Evolutionary conservation across 2,888 invertebrate genomes (phyloP).

Genomic region (Chrysolina americana): DNA sequence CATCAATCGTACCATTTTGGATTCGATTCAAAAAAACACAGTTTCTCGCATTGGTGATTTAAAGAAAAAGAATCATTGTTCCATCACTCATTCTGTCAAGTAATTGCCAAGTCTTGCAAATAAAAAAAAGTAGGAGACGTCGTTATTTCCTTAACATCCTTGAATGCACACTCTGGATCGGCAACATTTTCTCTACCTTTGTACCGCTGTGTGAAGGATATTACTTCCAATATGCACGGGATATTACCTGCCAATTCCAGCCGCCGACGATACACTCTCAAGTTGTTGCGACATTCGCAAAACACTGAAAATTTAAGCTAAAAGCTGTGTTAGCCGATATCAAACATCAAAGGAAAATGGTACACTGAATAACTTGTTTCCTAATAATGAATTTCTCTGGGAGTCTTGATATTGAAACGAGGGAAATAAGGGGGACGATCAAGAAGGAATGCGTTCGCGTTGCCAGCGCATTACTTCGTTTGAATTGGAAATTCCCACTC

Average conservation of each 20-base stretch:
- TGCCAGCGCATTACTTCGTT: slow-evolving; percentile 66
- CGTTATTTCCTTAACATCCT: no score
- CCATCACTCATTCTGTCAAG: no score
- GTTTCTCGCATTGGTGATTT: no score
- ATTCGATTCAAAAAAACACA: no score
- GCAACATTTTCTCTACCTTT: not conserved
- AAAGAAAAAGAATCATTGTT: not conserved
- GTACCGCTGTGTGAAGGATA: not conserved
- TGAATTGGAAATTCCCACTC: slow-evolving; percentile 70
- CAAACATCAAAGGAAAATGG: slow-evolving; percentile 62
- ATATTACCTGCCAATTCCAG: slow-evolving; percentile 23
- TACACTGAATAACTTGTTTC: slow-evolving; percentile 68
- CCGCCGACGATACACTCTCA: slow-evolving; percentile 12
- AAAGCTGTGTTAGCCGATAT: slow-evolving; percentile 60
- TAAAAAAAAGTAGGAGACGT: no score
- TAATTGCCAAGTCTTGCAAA: no score
- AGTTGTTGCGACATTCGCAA: slow-evolving; percentile 44
- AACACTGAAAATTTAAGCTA: slow-evolving; percentile 58
- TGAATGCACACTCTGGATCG: not conserved
- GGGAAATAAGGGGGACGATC: slow-evolving; percentile 56
- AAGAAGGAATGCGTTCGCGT: slow-evolving; percentile 62
- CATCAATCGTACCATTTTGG: no score
- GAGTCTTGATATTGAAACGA: slow-evolving; percentile 63
- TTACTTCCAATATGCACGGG: not conserved
- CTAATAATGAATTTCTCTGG: slow-evolving; percentile 67